These are phyloP conservation scores for Polypedilum vanderplanki DNA, from an alignment of 1,140 invertebrate genomes.

Conservation along the genomic window DNA sequence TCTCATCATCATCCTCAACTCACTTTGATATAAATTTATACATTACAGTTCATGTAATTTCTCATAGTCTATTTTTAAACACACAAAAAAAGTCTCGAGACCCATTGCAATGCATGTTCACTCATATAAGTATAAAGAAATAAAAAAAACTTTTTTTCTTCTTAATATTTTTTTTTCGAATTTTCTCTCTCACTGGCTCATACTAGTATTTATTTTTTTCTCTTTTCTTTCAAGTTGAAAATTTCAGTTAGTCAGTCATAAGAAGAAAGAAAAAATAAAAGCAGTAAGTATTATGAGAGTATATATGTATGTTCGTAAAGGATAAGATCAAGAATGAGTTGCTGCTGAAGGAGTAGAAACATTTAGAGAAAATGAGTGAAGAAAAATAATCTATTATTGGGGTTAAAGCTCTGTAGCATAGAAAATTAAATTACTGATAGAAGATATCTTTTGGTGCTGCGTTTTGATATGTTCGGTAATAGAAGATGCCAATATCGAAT, in stretches of 20 bases:
- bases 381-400: slow-evolving; percentile 14
- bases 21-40: slow-evolving; percentile 20
- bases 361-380: background rate
- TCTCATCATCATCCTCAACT: background rate
- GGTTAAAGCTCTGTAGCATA: background rate
- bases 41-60: background rate
- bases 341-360: background rate
- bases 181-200: background rate
- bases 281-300: no score
- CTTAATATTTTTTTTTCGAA: background rate
- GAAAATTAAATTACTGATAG: slow-evolving; percentile 19
- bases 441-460: background rate
- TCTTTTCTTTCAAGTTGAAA: no score
- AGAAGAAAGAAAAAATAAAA: no score
- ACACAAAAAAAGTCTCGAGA: background rate
- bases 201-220: no score
- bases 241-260: no score
- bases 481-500: slow-evolving; percentile 12
- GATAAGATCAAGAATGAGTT: background rate
- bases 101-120: background rate
- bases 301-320: background rate
- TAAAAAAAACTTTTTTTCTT: slow-evolving; percentile 3
- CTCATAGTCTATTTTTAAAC: background rate
- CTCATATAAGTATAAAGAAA: background rate
- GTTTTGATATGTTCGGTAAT: slow-evolving; percentile 18